A percentile compares a stretch with the other conserved stretches of the same genome.
phyloP scores from a whole-genome alignment of 2,888 invertebrate genomes.

The Pterobdella sp. region DNA sequence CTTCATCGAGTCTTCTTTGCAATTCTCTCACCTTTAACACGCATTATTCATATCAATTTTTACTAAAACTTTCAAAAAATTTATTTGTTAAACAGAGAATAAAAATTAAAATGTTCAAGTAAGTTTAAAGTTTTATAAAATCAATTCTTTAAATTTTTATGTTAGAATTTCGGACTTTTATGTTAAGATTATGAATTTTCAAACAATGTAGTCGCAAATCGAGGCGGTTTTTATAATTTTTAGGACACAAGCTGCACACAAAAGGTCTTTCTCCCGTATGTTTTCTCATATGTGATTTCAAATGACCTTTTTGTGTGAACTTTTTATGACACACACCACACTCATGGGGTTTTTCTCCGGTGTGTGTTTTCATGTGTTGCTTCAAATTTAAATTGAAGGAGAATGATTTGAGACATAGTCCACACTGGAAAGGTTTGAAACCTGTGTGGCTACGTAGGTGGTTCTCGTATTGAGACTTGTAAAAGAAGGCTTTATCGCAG shows the following conservation, averaged over 20 bases:
- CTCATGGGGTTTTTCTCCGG: background rate
- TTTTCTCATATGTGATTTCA: background rate
- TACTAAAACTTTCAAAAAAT: too few relatives aligned
- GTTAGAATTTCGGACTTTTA: background rate
- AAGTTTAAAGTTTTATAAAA: background rate
- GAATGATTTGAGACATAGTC: background rate
- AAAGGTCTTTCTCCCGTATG: conserved; percentile 3
- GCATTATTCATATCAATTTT: too few relatives aligned
- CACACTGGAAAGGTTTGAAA: background rate
- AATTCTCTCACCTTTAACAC: conserved; percentile 85
- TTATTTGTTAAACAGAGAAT: too few relatives aligned
- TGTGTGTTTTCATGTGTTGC: conserved; percentile 1
- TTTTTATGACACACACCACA: background rate
- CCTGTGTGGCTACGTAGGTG: background rate
- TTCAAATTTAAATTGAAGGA: background rate
- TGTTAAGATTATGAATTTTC: background rate
- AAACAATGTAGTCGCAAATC: background rate
- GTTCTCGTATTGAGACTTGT: background rate
- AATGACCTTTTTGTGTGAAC: background rate
- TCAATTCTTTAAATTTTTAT: background rate
- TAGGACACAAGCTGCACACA: background rate
- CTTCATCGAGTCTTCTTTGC: conserved; percentile 82
- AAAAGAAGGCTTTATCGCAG: conserved; percentile 1
- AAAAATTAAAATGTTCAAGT: too few relatives aligned
- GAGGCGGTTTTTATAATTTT: background rate